These are phyloP conservation scores for Dasyurus viverrinus DNA, from an alignment of 2,113 vertebrate genomes.

Conservation along the genomic window DNA sequence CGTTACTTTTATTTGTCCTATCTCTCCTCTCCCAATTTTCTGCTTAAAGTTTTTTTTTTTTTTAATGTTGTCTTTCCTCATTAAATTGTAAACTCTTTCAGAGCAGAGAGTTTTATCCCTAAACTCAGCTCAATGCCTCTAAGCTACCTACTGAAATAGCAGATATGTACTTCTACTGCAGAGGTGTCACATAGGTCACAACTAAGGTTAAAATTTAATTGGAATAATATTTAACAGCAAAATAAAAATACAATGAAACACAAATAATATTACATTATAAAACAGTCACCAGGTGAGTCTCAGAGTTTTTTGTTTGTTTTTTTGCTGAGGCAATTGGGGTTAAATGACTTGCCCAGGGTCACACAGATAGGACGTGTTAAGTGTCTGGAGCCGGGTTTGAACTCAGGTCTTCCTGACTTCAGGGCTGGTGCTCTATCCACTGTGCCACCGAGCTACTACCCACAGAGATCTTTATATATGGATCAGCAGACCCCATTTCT, in stretches of 20 bases:
- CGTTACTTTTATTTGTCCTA: no score
- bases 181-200: background rate
- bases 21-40: no score
- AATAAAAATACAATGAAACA: background rate
- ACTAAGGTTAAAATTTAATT: background rate
- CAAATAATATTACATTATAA: background rate
- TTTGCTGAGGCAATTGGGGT: no score
- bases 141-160: background rate
- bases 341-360: no score
- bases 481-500: background rate
- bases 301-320: background rate
- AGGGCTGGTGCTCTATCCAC: no score
- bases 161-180: background rate
- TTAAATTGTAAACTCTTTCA: background rate
- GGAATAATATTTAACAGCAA: background rate
- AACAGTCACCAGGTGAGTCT: background rate
- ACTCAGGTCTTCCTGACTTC: no score
- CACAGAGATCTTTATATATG: background rate
- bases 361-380: no score
- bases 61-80: background rate
- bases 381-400: no score
- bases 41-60: no score
- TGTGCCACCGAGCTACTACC: no score
- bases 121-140: background rate
- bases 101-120: background rate